Percentiles rank a stretch among this genome's conserved stretches.
These are phyloP conservation scores for Cavia aperea DNA, from an alignment of 2,113 vertebrate genomes.

Conservation along the genomic window DNA sequence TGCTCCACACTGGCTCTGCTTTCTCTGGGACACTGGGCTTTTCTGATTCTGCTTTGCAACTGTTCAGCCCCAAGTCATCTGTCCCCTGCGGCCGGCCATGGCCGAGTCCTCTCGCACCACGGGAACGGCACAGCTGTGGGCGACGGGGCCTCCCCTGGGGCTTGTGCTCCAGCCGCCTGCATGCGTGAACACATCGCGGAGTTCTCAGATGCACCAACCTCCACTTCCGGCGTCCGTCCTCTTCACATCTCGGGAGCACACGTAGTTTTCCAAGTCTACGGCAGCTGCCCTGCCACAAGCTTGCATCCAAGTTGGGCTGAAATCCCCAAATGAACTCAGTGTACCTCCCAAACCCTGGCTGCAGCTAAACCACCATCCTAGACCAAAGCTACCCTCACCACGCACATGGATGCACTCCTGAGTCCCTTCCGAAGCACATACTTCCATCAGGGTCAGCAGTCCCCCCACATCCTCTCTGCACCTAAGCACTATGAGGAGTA, in stretches of 20 bases:
- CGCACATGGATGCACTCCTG: fast-evolving
- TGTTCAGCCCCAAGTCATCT: not conserved
- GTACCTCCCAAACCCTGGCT: not conserved
- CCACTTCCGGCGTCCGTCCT: not conserved
- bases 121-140: fast-evolving
- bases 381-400: fast-evolving
- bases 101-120: fast-evolving
- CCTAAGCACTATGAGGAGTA: not conserved
- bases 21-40: not conserved
- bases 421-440: too few relatives aligned
- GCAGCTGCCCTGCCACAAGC: not conserved
- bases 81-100: not conserved
- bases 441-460: not conserved
- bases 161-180: not conserved
- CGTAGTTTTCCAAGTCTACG: fast-evolving
- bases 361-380: not conserved
- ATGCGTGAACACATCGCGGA: not conserved
- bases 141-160: fast-evolving
- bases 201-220: not conserved
- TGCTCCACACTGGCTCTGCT: fast-evolving
- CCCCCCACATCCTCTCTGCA: not conserved
- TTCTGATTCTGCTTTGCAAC: not conserved
- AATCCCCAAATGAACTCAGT: not conserved
- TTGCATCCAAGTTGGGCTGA: not conserved
- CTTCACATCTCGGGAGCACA: not conserved